Percentiles rank a stretch among this genome's conserved stretches.
Evolutionary conservation across 2,888 invertebrate species (phyloP).

Genomic region (Mylabris sibirica): DNA sequence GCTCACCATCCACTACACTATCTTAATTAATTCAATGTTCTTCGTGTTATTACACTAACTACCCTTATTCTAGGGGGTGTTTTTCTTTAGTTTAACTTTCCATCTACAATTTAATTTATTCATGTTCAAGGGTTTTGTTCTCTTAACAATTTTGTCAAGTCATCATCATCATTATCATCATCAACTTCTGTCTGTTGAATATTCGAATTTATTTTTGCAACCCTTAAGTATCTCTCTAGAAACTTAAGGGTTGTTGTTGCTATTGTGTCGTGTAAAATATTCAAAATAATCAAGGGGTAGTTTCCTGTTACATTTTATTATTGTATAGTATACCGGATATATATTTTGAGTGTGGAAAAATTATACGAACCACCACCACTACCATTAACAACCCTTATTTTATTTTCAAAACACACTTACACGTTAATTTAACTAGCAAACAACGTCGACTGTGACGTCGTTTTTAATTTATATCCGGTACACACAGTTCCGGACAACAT

Average conservation of each 20-base stretch:
- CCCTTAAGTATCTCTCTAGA: not conserved
- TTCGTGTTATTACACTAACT: not conserved
- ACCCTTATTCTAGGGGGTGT: not conserved
- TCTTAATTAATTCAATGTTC: not conserved
- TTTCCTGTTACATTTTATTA: not conserved
- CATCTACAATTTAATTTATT: not conserved
- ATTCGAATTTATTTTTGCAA: not conserved
- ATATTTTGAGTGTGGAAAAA: not conserved
- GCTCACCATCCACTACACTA: not conserved
- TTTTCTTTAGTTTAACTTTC: not conserved
- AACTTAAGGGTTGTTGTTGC: not conserved
- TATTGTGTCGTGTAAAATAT: not conserved
- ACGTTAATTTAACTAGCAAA: not conserved
- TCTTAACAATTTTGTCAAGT: not conserved
- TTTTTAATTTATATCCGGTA: constrained; percentile 9
- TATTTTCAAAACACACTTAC: not conserved
- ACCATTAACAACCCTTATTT: not conserved
- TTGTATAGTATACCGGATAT: not conserved
- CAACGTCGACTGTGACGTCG: not conserved
- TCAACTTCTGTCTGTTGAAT: not conserved
- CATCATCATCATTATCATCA: no score
- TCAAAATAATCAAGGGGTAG: not conserved
- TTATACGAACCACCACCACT: not conserved
- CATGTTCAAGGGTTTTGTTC: not conserved
- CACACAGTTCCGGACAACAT: not conserved